Evolutionary conservation across 1,140 invertebrate species (phyloP).

Genomic region (Sminthurinus signatus): DNA sequence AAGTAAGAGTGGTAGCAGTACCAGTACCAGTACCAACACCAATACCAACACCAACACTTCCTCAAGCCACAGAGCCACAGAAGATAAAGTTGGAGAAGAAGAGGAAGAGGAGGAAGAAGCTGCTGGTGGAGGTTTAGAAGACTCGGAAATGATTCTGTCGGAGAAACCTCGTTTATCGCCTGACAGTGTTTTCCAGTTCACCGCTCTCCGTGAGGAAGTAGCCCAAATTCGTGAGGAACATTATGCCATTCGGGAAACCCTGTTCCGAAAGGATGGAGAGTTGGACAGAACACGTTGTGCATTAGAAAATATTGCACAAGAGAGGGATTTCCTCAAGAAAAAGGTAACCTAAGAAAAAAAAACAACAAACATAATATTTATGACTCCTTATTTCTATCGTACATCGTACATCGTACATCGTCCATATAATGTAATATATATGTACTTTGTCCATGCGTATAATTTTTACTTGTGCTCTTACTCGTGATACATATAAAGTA

Average conservation of each 20-base stretch:
- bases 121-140: neutral
- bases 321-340: constrained; percentile 22
- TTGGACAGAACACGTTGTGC: constrained; percentile 14
- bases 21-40: too few species aligned
- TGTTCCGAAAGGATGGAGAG: constrained; percentile 18
- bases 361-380: neutral
- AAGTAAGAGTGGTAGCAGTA: too few species aligned
- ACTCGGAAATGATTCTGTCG: neutral
- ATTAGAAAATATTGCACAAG: constrained; percentile 21
- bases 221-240: constrained; percentile 26
- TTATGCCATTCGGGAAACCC: constrained; percentile 14
- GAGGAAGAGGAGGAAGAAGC: neutral
- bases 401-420: too few species aligned
- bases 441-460: too few species aligned
- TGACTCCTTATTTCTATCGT: too few species aligned
- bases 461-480: too few species aligned
- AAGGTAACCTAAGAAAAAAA: constrained; percentile 16
- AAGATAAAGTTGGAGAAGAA: neutral
- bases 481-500: too few species aligned
- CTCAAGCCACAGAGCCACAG: too few species aligned
- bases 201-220: constrained; percentile 21
- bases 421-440: too few species aligned
- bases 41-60: too few species aligned
- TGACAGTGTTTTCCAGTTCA: constrained; percentile 27
- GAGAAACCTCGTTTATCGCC: constrained; percentile 14